Percentiles rank a stretch among this genome's conserved stretches.
Evolutionary conservation across 2,797 vertebrate species (phyloP).

Genomic region (Eulemur mongoz): DNA sequence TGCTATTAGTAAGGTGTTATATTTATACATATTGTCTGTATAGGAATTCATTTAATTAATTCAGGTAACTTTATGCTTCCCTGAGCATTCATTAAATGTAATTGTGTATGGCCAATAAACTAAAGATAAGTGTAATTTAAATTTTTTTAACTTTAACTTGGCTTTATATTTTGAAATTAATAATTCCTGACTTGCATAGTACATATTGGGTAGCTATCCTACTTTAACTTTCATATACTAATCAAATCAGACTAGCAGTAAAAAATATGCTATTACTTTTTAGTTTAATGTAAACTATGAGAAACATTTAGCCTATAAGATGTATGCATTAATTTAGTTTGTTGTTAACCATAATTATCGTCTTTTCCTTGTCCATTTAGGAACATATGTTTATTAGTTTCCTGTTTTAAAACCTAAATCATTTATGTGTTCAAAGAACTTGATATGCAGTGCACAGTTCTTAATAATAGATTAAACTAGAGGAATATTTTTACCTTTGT

Average conservation of each 20-base stretch:
- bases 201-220: slow-evolving; percentile 22
- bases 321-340: not conserved
- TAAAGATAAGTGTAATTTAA: slow-evolving; percentile 55
- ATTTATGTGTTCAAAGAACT: not conserved
- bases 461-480: slow-evolving; percentile 11
- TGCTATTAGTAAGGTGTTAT: not conserved
- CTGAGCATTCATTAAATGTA: slow-evolving; percentile 67
- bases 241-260: not conserved
- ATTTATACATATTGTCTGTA: not conserved
- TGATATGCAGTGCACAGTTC: not conserved
- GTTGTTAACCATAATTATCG: not conserved
- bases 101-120: slow-evolving; percentile 57
- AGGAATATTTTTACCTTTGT: slow-evolving; percentile 55
- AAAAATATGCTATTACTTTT: not conserved
- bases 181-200: not conserved
- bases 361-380: not conserved
- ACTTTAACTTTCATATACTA: not conserved
- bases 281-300: not conserved
- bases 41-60: slow-evolving; percentile 53
- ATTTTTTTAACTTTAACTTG: not conserved
- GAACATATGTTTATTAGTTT: not conserved
- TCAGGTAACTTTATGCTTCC: slow-evolving; percentile 60
- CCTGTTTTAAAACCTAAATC: not conserved
- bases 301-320: not conserved
- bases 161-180: slow-evolving; percentile 52